Percentiles rank a stretch among this genome's conserved stretches.
phyloP scores from a whole-genome alignment of 2,113 vertebrate genomes.

The Rhizomys pruinosus region DNA sequence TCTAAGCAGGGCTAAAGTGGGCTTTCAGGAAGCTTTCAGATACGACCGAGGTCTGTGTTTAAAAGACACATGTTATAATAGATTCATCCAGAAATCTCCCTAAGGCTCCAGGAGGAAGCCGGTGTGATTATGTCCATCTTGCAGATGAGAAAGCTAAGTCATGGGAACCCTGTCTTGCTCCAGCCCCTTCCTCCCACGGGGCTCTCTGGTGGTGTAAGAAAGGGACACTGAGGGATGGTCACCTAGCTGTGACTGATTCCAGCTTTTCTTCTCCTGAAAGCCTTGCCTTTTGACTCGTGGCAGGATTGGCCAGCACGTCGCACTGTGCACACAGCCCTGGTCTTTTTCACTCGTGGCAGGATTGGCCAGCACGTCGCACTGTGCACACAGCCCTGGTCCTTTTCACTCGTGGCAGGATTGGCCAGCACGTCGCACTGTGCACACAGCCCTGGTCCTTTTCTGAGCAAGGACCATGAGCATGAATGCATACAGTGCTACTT shows the following conservation, averaged over 20 bases:
- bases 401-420: no score
- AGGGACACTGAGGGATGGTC: background rate
- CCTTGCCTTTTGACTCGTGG: background rate
- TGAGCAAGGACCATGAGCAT: background rate
- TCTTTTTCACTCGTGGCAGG: no score
- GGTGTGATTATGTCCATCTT: slow-evolving; percentile 32
- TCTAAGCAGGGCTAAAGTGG: slow-evolving; percentile 14
- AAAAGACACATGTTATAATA: slow-evolving; percentile 34
- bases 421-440: background rate
- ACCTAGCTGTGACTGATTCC: background rate
- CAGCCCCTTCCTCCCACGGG: background rate
- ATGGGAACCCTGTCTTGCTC: background rate
- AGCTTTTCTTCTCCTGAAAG: background rate
- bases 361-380: no score
- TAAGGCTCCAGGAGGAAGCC: slow-evolving; percentile 29
- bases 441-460: background rate
- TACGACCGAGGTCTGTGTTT: slow-evolving; percentile 54
- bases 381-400: no score
- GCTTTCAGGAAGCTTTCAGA: slow-evolving; percentile 32
- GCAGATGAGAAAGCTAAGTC: slow-evolving; percentile 50
- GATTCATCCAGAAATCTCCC: slow-evolving; percentile 15
- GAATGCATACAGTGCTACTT: background rate
- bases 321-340: no score
- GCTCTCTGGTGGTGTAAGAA: background rate
- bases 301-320: no score